These are phyloP conservation scores for Corvus cornix DNA, from an alignment of 2,113 vertebrate species.

Conservation along the genomic window DNA sequence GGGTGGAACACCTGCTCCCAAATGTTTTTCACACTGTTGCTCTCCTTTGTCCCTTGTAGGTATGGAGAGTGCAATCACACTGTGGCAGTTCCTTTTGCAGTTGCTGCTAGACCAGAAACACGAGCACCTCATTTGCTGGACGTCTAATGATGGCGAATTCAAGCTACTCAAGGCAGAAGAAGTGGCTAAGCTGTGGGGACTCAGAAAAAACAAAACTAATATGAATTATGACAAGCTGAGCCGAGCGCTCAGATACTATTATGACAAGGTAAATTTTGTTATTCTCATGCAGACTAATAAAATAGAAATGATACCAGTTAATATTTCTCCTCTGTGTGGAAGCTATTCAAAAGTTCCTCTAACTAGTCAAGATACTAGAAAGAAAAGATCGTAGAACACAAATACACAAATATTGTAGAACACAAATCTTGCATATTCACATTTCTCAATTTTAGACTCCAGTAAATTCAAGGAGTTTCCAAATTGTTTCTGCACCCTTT, in stretches of 20 bases:
- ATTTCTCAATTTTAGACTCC: not conserved
- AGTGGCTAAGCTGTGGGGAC: constrained; percentile 96
- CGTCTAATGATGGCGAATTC: constrained; percentile 95
- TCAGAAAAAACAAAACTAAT: constrained; percentile 97
- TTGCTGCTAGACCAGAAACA: constrained; percentile 95
- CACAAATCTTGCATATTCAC: not conserved
- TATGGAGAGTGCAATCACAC: constrained; percentile 97
- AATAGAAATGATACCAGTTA: not conserved
- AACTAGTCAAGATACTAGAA: not conserved
- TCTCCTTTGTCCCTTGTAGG: constrained; percentile 71
- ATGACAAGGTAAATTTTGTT: constrained; percentile 87
- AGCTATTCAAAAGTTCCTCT: not conserved
- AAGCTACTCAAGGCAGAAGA: constrained; percentile 96
- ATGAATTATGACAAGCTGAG: constrained; percentile 99
- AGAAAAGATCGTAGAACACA: not conserved
- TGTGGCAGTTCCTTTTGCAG: constrained; percentile 99
- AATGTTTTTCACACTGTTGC: constrained; percentile 25
- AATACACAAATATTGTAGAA: not conserved
- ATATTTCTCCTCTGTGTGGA: not conserved
- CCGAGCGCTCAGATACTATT: constrained; percentile 95
- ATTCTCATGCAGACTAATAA: constrained; percentile 19
- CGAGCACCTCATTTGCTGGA: constrained; percentile 96
- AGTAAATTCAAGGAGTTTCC: not conserved
- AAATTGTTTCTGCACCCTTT: not conserved
- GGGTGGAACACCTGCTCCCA: not conserved